Evolutionary conservation across 2,797 vertebrate species (phyloP), one percentile per base, ranked within the genome.

Genomic region (Phaenicophaeus curvirostris): DNA sequence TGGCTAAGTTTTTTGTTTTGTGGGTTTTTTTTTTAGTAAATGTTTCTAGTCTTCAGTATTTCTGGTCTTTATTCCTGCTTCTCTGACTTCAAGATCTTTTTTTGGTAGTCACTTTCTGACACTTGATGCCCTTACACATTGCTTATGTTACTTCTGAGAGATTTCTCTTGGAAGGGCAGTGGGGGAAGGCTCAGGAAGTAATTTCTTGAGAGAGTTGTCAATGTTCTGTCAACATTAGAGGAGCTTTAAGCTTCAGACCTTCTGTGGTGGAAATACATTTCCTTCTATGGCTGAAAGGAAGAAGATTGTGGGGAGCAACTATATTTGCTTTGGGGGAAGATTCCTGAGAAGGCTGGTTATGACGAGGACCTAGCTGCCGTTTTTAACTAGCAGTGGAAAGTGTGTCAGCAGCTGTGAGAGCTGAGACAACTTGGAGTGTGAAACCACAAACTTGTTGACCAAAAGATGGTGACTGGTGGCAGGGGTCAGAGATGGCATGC

Each of bases 251-350:
- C 25, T 76, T 85, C 41, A 84, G 58, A 30, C 20, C 10, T 66
- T 11, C 48, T 55, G 16, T 53, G 31, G 10, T 62, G 42, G 75
- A 55, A 82, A 61, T n/a, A 30, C 7, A 3, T 69, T 74, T 24
- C 41, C 13, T 57, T 33, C 50, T 11, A 2, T 31, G n/a, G 9
- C 62, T 67, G 74, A 62, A 88, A 84, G n/a, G 57, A 67, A 53
- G 53, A 8, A 30, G 48, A 19, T 35, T 35, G 24, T 61, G 41
- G 31, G 25, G 21, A 50, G 13, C 57, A 55, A 5, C 30, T 20
- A 25, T 10, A 1, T 55, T 61, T 0, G 0, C 25, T 24, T 2
- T 37, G 41, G 23, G 15, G 20, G 15, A 65, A 20, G 13, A 6
- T 57, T 25, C 31, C 25, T 8, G 25, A n/a, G 48, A 33, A 35